phyloP scores from a whole-genome alignment of 1,140 invertebrate species.

The Nilaparvata lugens region DNA sequence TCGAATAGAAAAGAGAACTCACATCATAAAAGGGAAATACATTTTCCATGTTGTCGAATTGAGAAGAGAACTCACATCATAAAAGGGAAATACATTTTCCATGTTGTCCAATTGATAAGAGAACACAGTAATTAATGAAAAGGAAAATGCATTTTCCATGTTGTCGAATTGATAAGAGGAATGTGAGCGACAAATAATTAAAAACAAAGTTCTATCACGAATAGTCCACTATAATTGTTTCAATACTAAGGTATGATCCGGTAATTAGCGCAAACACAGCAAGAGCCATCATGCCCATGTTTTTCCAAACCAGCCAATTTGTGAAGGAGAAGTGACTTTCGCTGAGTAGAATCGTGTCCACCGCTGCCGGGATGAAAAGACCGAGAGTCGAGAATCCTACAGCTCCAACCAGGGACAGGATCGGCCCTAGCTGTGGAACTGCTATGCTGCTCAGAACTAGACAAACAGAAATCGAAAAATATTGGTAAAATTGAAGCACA shows the following conservation, averaged over 20 bases:
- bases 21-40: too few relatives aligned
- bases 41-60: too few relatives aligned
- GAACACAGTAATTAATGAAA: too few relatives aligned
- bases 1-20: too few relatives aligned
- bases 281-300: constrained; percentile 33
- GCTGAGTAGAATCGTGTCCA: constrained; percentile 38
- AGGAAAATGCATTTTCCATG: too few relatives aligned
- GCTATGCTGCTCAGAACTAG: constrained; percentile 38
- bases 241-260: constrained; percentile 32
- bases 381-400: constrained; percentile 50
- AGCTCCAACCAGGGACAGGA: constrained; percentile 57
- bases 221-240: constrained; percentile 23
- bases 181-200: too few relatives aligned
- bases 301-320: constrained; percentile 18
- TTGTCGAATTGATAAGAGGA: too few relatives aligned
- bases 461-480: constrained; percentile 33
- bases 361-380: constrained; percentile 51
- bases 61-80: too few relatives aligned
- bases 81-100: too few relatives aligned
- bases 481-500: too few relatives aligned
- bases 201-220: constrained; percentile 28
- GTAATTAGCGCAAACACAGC: constrained; percentile 51
- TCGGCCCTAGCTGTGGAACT: constrained; percentile 49
- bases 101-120: too few relatives aligned
- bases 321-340: constrained; percentile 3